Base-by-base conservation (phyloP, 1,140 invertebrate genomes). In the Pseudachorutes palmiensis region DNA sequence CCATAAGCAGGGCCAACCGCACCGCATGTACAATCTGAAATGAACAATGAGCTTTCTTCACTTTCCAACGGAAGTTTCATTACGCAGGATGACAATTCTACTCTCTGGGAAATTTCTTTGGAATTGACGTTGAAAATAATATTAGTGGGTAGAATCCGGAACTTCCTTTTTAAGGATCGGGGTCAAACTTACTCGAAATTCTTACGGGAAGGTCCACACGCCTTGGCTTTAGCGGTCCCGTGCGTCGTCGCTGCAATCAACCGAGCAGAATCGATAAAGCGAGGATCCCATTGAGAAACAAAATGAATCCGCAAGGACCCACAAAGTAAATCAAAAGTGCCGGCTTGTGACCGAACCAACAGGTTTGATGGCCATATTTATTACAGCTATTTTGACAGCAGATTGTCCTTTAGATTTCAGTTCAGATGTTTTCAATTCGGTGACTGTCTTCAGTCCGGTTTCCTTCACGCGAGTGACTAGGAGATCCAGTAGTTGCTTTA, bases 301-400 rank as follows among this genome's bases (percentile, higher is more conserved):
- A 79, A 28, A 83, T 75, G 14, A 78, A 62, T 1, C 75, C 77
- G 22, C 84, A 72, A 0, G 84, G 84, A 0, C 77, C 74, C 1
- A 80, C 80, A 69, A 85, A 85, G 72, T 82, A 83, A 1, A 82
- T 71, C 1, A 83, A 72, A 14, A 85, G 77, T 0, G 82, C 79
- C 66, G 76, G 75, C 16, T 81, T 77, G 30, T 80, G 76, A 3
- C 78, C 79, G 74, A 84, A 83, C 82, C 85, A 87, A 71, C 83
- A 84, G 5, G 77, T 74, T 24, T 77, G 67, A 14, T 74, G 71
- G 1, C 80, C 82, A 58, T 83, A 82, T n/a, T 74, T 74, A n/a
- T n/a, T n/a, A n/a, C n/a, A n/a, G n/a, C n/a, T n/a, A n/a, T n/a
- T n/a, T n/a, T n/a, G n/a, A n/a, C n/a, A n/a, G n/a, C n/a, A n/a